Evolutionary conservation across 2,888 invertebrate species (phyloP), one percentile per base, ranked within the genome.

Genomic region (Eurytoma californica): DNA sequence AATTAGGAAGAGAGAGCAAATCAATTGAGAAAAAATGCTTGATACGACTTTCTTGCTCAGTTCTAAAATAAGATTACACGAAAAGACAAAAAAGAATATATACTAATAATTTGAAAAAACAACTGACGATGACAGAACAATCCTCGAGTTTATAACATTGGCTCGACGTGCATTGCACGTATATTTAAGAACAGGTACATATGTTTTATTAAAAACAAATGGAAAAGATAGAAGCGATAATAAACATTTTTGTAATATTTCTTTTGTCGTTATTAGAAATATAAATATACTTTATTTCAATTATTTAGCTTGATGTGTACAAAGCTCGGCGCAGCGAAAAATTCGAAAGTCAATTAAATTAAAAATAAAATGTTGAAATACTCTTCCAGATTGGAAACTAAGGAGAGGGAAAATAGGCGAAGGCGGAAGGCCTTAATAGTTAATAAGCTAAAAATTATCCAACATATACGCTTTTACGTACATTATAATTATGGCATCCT

Each of bases 401-500:
- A 58, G 18, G 16, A 61, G n/a, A 18, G 20, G 28, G 28, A 67
- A 47, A 55, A 24, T 24, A 55, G 28, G 55, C 18, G 49, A 16
- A 49, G 47, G 28, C 16, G 13, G 0, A 57, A 67, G 68, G 58
- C 72, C 78, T 78, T 80, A 80, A 70, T 14, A 51, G 4, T 70
- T 68, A 74, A 57, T 49, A 49, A 77, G 30, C 61, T 74, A 77
- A 77, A 74, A 79, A 78, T 63, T 75, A 78, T 72, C 57, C 68
- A 79, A 79, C 81, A 69, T 78, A 69, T 76, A 81, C 75, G 68
- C 67, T 49, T 72, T 16, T 67, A 77, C 70, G 69, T 77, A 79
- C 69, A 73, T 69, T 77, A 77, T 79, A 77, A 73, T 81, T 81
- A 81, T 81, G 81, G 81, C 79, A 81, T 81, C 70, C 67, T 66